Conservation (phyloP, 2,888 invertebrate species). For the Drosophila lacicola region DNA sequence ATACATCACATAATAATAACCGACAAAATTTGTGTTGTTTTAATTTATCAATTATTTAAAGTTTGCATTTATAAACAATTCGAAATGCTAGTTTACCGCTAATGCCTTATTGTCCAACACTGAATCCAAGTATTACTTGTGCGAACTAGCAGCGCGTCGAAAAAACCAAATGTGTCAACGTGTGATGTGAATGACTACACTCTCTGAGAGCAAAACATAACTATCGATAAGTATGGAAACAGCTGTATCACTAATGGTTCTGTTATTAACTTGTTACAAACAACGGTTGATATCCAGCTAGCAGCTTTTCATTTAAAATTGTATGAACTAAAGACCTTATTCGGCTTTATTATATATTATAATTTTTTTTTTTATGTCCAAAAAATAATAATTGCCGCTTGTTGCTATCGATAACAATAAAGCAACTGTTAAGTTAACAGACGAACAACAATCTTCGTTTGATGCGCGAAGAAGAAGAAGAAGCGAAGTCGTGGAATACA, state of each 20-base stretch:
- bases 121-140: too few species aligned
- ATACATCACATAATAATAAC: too few species aligned
- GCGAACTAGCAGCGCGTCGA: too few species aligned
- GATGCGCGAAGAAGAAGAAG: constrained; percentile 37
- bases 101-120: too few species aligned
- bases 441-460: constrained; percentile 32
- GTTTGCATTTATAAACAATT: too few species aligned
- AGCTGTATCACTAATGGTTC: constrained; percentile 14
- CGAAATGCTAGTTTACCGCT: too few species aligned
- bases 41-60: too few species aligned
- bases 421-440: constrained; percentile 33
- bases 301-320: not conserved
- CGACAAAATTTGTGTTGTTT: too few species aligned
- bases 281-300: not conserved
- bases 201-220: constrained; percentile 3
- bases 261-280: constrained; percentile 2
- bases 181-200: too few species aligned
- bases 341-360: too few species aligned
- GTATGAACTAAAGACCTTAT: not conserved
- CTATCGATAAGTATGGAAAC: constrained; percentile 22
- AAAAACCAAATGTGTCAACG: too few species aligned
- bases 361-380: not conserved
- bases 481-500: constrained; percentile 53
- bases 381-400: not conserved
- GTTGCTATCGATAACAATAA: constrained; percentile 17